These are phyloP conservation scores for Ariopsis seemanni DNA, from an alignment of 2,113 vertebrate genomes.

Conservation along the genomic window DNA sequence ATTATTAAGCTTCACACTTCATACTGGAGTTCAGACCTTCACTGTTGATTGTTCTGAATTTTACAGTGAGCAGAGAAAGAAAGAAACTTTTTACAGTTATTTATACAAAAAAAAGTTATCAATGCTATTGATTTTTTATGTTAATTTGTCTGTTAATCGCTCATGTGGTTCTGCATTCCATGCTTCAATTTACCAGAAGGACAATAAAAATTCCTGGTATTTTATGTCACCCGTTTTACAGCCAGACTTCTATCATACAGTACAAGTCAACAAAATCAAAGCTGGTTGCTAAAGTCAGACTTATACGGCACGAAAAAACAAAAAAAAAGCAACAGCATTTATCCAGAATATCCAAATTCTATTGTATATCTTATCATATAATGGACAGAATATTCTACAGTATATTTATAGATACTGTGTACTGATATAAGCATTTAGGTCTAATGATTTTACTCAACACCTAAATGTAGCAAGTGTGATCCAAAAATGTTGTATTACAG, in stretches of 20 bases:
- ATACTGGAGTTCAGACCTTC: neutral
- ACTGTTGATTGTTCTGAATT: neutral
- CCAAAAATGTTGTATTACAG: neutral
- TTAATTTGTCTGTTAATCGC: neutral
- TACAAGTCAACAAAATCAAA: neutral
- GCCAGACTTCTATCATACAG: neutral
- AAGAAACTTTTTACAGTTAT: neutral
- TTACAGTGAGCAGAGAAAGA: neutral
- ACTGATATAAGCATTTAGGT: too few relatives aligned
- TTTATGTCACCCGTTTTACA: conserved; percentile 26
- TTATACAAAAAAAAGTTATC: neutral
- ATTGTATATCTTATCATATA: neutral
- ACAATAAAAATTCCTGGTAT: conserved; percentile 59
- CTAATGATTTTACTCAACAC: neutral
- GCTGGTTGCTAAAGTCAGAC: neutral
- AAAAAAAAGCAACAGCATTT: neutral
- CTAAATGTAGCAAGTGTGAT: neutral
- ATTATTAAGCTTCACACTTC: conserved; percentile 41
- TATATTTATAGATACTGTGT: neutral
- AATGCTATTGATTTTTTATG: neutral
- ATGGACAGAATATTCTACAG: neutral
- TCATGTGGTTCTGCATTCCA: neutral
- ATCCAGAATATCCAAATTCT: neutral
- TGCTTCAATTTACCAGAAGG: conserved; percentile 6
- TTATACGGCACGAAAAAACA: neutral